Evolutionary conservation across 2,888 invertebrate species (phyloP), one percentile per base, ranked within the genome.

Genomic region (Agrypnus murinus): DNA sequence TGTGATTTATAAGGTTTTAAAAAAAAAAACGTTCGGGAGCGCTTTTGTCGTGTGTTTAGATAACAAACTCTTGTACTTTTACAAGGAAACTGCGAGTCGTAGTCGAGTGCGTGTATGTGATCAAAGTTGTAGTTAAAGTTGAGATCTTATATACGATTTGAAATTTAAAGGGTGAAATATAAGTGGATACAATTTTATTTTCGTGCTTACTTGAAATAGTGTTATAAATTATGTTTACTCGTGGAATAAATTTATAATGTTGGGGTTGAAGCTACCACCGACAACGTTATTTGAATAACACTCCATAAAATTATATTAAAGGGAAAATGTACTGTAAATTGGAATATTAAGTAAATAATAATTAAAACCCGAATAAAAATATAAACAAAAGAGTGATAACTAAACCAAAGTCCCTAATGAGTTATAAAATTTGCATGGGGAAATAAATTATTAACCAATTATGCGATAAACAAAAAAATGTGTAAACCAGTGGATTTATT

Each of bases 1-100:
- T 65, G 65, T 65, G 65, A 65, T 69, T 69, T 69, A 69, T 64
- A 58, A 48, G 31, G 58, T 60, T 60, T 48, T 58, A 48, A 58
- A 64, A 63, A n/a, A n/a, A 57, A 57, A 58, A 58, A 19, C 58
- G 46, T 59, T 40, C 58, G 63, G 63, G 58, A 60, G 62, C 63
- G 63, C 63, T 58, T 63, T 69, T 69, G 59, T 58, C 40, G 58
- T 69, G 63, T 58, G 63, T 64, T 69, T 58, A 57, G 58, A 64
- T 64, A 69, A 65, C 69, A 59, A 58, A 58, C 62, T 40, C 46
- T 57, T 66, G 58, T 66, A 55, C 55, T 46, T 60, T 62, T 67
- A 45, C 53, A 43, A 43, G 58, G 48, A 50, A 63, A 63, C 45
- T 46, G 60, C 58, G 58, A 58, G 40, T n/a, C n/a, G n/a, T 58